Base-by-base conservation (phyloP, 1,140 invertebrate species). In the Elysia chlorotica region DNA sequence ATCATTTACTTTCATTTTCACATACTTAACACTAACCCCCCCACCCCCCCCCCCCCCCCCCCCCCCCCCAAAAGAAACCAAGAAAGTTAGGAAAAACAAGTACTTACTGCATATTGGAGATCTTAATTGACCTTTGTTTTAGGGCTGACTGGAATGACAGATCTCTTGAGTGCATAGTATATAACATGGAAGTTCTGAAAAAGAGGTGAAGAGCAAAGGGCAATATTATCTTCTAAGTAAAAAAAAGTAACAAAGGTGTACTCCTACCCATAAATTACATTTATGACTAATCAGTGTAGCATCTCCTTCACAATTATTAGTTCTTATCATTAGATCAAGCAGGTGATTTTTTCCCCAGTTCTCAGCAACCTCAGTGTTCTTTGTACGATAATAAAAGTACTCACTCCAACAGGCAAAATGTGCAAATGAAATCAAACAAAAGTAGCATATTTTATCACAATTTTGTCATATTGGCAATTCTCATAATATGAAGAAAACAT, bases 151-250 rank as follows among this genome's bases (percentile, higher is more conserved):
- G 53, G 63, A 17, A 41, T 61, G 62, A 76, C 71, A 28, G 76
- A 48, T 56, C 65, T 75, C 30, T 74, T 75, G 61, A 81, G 65
- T 23, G 73, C 68, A 69, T 70, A 28, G 65, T 81, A 81, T 21
- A 81, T 65, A 14, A 73, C 38, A 65, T 76, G 74, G 74, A 80
- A 78, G 73, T 78, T 79, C 77, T 77, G 72, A 28, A 74, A 74
- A 54, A 65, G 23, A 65, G 65, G n/a, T 53, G 53, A 65, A 41
- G 48, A 6, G n/a, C n/a, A n/a, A n/a, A n/a, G n/a, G n/a, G 65
- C 35, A 53, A 74, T 33, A 25, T 10, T 59, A 59, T 10, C 17
- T 23, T 17, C 10, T 30, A 6, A 66, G 4, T 66, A 19, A 48
- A 66, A 38, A 25, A 66, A 23, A 14, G 21, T 5, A 14, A 41